A percentile compares a stretch with the other conserved stretches of the same genome.
These are phyloP conservation scores for Drosophila rubida DNA, from an alignment of 2,888 invertebrate genomes.

Conservation along the genomic window DNA sequence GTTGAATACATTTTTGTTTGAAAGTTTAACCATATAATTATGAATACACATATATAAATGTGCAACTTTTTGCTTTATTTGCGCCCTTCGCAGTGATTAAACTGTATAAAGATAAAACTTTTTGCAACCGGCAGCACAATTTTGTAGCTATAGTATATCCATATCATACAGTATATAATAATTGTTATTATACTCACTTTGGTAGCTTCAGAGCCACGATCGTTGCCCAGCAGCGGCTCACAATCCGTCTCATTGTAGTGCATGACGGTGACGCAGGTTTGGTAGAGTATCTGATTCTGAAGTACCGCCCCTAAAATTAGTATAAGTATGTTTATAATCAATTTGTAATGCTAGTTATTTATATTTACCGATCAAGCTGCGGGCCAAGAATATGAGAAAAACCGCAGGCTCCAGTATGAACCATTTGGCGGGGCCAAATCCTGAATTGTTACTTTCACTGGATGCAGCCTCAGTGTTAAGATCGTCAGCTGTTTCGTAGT, in stretches of 20 bases:
- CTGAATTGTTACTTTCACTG: background rate
- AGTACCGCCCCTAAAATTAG: conserved; percentile 85
- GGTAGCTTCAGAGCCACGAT: conserved; percentile 86
- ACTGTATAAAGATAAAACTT: background rate
- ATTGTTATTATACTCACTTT: conserved; percentile 71
- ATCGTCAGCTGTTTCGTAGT: background rate
- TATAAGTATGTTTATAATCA: conserved; percentile 7
- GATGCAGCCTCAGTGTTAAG: conserved; percentile 12
- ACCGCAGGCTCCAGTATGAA: conserved; percentile 84
- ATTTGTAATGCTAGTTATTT: background rate
- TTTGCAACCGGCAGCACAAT: background rate
- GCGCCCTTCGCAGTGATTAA: conserved; percentile 12
- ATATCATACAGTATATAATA: background rate
- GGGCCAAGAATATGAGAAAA: conserved; percentile 81
- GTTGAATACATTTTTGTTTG: too few species aligned
- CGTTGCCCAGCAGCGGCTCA: conserved; percentile 78
- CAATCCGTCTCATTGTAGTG: conserved; percentile 88
- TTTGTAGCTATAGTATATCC: background rate
- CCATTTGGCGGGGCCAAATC: conserved; percentile 33
- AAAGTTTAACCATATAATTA: too few species aligned
- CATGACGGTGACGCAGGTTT: conserved; percentile 88
- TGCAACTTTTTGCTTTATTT: background rate
- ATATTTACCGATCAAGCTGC: conserved; percentile 80
- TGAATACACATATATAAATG: background rate
- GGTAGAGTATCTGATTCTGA: conserved; percentile 89